phyloP scores from a whole-genome alignment of 1,140 invertebrate genomes.

The Rhopalosiphum maidis region DNA sequence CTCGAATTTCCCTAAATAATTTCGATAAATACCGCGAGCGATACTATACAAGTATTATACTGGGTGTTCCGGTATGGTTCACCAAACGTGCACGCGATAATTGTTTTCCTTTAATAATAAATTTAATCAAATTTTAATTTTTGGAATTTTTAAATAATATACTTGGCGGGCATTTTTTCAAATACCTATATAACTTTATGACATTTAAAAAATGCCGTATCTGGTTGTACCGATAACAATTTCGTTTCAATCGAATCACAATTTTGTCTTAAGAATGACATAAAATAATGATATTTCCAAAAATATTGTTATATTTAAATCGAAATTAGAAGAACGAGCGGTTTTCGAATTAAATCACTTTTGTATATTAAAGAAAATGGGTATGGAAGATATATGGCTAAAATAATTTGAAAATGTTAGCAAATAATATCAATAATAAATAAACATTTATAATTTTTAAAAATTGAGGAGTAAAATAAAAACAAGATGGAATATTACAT shows the following conservation, averaged over 20 bases:
- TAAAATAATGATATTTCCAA: too few relatives aligned
- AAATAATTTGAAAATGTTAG: not conserved
- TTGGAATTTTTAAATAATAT: not conserved
- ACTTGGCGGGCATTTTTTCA: not conserved
- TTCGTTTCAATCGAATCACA: not conserved
- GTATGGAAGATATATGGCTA: too few relatives aligned
- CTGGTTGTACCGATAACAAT: not conserved
- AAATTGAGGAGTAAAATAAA: not conserved
- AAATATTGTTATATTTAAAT: too few relatives aligned
- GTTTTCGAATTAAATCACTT: too few relatives aligned
- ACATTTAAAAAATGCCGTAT: not conserved
- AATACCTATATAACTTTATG: not conserved
- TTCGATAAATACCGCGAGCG: not conserved
- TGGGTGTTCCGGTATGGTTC: not conserved
- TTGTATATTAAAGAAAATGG: too few relatives aligned
- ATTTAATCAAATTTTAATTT: not conserved
- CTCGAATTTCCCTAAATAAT: not conserved
- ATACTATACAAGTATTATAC: not conserved
- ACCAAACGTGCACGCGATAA: fast-evolving
- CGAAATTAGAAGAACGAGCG: too few relatives aligned
- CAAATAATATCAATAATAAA: not conserved
- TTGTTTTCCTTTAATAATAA: not conserved
- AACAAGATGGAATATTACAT: not conserved
- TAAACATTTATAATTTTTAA: not conserved
- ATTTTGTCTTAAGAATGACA: too few relatives aligned